Percentiles rank a stretch among this genome's conserved stretches.
Conservation (phyloP, 1,140 invertebrate species). For the Harpegnathos saltator region DNA sequence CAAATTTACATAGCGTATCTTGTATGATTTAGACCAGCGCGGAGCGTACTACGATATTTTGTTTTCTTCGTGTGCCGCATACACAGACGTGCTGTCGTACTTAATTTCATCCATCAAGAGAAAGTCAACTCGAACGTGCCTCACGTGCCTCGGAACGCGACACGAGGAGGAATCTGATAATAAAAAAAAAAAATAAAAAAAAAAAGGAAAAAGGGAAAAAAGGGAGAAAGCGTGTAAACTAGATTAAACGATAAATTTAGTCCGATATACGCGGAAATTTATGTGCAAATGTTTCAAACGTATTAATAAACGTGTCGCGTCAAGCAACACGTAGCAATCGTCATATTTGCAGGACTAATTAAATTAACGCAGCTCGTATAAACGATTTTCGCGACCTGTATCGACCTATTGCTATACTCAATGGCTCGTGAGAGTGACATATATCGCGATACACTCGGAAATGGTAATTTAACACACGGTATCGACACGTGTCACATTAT, state of each 20-base stretch:
- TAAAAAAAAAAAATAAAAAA: too few species aligned
- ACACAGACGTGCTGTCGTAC: neutral
- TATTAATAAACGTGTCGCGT: slow-evolving; percentile 26
- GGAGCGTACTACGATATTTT: too few species aligned
- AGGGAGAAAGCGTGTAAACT: slow-evolving; percentile 10
- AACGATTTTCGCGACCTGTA: slow-evolving; percentile 41
- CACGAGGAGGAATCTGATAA: neutral
- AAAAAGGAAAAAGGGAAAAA: too few species aligned
- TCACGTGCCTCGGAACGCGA: neutral
- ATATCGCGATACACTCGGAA: slow-evolving; percentile 14
- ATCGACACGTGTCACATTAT: slow-evolving; percentile 32
- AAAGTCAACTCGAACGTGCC: neutral
- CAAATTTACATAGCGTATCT: neutral
- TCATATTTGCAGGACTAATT: slow-evolving; percentile 48
- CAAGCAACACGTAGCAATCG: slow-evolving; percentile 23
- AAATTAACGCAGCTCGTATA: slow-evolving; percentile 41
- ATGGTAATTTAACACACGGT: slow-evolving; percentile 34
- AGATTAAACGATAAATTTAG: slow-evolving; percentile 38
- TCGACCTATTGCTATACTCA: slow-evolving; percentile 36
- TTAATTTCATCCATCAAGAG: neutral
- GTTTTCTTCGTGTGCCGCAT: too few species aligned
- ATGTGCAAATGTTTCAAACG: slow-evolving; percentile 22
- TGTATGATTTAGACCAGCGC: neutral
- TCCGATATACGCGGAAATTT: neutral
- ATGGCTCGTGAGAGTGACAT: slow-evolving; percentile 2